Evolutionary conservation across 2,113 vertebrate species (phyloP).

Genomic region (Hippoglossus stenolepis): DNA sequence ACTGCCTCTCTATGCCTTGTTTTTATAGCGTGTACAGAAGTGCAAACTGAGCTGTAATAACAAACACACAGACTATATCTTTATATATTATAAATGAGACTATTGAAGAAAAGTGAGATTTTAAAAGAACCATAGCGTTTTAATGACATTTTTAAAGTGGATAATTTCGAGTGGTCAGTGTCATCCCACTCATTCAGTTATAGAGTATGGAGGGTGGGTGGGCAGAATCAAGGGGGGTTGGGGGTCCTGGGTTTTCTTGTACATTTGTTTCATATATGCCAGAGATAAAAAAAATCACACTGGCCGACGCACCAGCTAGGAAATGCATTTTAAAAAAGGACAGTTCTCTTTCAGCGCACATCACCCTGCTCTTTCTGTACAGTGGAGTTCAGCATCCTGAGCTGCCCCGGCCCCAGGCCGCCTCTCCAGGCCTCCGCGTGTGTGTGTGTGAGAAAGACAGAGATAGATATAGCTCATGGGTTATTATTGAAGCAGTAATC

Average conservation of each 20-base stretch:
- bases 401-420: slow-evolving; percentile 32
- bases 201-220: background rate
- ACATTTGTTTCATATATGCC: slow-evolving; percentile 46
- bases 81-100: slow-evolving; percentile 78
- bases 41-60: slow-evolving; percentile 74
- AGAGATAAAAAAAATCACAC: slow-evolving; percentile 24
- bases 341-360: slow-evolving; percentile 43
- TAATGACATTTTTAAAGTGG: slow-evolving; percentile 33
- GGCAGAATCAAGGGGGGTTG: background rate
- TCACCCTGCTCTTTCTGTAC: slow-evolving; percentile 35
- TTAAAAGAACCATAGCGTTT: slow-evolving; percentile 55
- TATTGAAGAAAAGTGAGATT: slow-evolving; percentile 69
- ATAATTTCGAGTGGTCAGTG: slow-evolving; percentile 38
- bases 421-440: slow-evolving; percentile 35
- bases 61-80: slow-evolving; percentile 76
- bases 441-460: background rate
- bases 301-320: slow-evolving; percentile 31
- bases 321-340: background rate
- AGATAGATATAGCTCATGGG: slow-evolving; percentile 39
- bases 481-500: slow-evolving; percentile 66
- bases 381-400: slow-evolving; percentile 34
- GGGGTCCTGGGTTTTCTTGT: slow-evolving; percentile 27
- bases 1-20: slow-evolving; percentile 81
- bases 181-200: slow-evolving; percentile 20
- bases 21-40: slow-evolving; percentile 81